Conservation (phyloP, 1,140 invertebrate species). For the Mylabris phalerata region DNA sequence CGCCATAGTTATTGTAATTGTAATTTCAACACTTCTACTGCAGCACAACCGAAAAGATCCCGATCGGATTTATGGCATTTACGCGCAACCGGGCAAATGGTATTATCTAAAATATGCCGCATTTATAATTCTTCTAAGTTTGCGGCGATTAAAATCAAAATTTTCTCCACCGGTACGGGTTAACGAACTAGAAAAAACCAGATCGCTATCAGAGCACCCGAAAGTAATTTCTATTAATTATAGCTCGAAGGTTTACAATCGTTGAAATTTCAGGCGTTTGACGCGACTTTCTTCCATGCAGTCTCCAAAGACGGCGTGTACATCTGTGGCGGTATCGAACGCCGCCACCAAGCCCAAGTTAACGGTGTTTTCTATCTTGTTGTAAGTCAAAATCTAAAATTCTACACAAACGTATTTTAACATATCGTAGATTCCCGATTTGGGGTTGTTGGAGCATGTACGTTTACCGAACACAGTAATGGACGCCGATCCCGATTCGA, state of each 20-base stretch:
- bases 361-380: conserved; percentile 51
- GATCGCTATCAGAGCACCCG: conserved; percentile 51
- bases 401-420: too few species aligned
- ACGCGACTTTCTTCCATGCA: conserved; percentile 55
- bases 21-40: background rate
- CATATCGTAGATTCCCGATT: conserved; percentile 41
- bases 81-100: conserved; percentile 53
- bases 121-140: conserved; percentile 49
- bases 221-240: conserved; percentile 42
- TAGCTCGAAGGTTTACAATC: background rate
- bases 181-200: conserved; percentile 52
- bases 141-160: conserved; percentile 46
- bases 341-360: conserved; percentile 48
- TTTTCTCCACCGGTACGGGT: conserved; percentile 40
- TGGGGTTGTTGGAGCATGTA: conserved; percentile 56
- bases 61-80: conserved; percentile 51
- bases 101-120: conserved; percentile 55
- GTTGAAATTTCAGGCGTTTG: conserved; percentile 48
- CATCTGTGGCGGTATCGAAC: conserved; percentile 48
- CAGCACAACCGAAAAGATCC: conserved; percentile 31
- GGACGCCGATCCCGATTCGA: conserved; percentile 42
- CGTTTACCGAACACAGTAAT: conserved; percentile 60
- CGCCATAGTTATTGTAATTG: background rate
- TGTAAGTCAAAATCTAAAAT: conserved; percentile 29
- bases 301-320: conserved; percentile 47